A percentile compares a stretch with the other conserved stretches of the same genome.
These are phyloP conservation scores for Elysia crispata DNA, from an alignment of 2,888 invertebrate genomes.

Conservation along the genomic window DNA sequence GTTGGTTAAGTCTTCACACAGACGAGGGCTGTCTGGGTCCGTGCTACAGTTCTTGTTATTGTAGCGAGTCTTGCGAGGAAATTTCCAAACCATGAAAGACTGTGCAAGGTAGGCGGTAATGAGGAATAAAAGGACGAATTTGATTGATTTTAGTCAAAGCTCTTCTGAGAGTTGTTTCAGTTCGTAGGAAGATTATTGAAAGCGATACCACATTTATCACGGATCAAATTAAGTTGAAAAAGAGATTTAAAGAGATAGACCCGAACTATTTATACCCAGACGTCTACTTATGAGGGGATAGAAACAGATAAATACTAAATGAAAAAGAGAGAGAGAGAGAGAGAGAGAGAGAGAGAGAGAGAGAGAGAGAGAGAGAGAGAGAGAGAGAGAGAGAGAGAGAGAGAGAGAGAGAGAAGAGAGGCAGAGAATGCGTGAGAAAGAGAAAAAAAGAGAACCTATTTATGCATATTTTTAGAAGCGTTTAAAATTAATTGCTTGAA, in stretches of 20 bases:
- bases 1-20: constrained; percentile 63
- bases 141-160: too few species aligned
- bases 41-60: constrained; percentile 36
- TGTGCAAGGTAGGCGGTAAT: constrained; percentile 47
- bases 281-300: too few species aligned
- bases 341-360: constrained; percentile 11
- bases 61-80: constrained; percentile 59
- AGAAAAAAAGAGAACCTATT: constrained; percentile 20
- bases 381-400: constrained; percentile 17
- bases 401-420: constrained; percentile 21
- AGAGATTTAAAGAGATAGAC: too few species aligned
- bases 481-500: too few species aligned
- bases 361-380: constrained; percentile 2
- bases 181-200: too few species aligned
- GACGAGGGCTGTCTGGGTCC: constrained; percentile 56
- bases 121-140: too few species aligned
- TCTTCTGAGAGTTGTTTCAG: too few species aligned
- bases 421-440: constrained; percentile 7
- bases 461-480: too few species aligned
- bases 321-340: background rate
- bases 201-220: too few species aligned
- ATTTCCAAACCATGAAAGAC: constrained; percentile 73
- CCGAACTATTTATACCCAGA: too few species aligned
- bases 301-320: too few species aligned
- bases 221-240: too few species aligned